These are phyloP conservation scores for Cosmopolites sordidus DNA, from an alignment of 2,888 invertebrate genomes.

Conservation along the genomic window DNA sequence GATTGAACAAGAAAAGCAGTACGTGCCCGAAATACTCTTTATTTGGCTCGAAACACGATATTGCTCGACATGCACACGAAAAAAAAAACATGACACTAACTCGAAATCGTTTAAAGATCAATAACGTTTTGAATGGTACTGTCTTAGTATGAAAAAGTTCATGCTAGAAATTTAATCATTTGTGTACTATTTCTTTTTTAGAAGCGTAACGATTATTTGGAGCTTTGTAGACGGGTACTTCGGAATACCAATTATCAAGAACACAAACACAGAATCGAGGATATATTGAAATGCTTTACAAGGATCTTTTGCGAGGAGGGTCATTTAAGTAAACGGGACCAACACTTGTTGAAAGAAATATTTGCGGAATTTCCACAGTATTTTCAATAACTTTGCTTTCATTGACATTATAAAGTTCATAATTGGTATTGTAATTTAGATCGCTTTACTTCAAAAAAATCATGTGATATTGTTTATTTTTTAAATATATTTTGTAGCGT, in stretches of 20 bases:
- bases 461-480: no score
- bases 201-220: conserved; percentile 74
- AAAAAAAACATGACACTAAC: no score
- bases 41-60: no score
- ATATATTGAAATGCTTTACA: conserved; percentile 79
- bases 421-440: neutral
- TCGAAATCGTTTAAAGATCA: no score
- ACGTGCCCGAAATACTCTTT: no score
- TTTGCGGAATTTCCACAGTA: conserved; percentile 80
- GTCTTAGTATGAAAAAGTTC: no score
- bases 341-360: conserved; percentile 73
- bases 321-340: conserved; percentile 68
- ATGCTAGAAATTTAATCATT: no score
- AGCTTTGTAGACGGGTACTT: conserved; percentile 73
- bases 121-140: no score
- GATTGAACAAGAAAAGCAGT: no score
- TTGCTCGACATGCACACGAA: no score
- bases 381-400: conserved; percentile 52
- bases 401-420: no score
- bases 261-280: conserved; percentile 75
- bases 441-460: neutral
- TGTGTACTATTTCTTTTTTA: conserved; percentile 39
- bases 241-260: conserved; percentile 77
- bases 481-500: no score
- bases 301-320: conserved; percentile 82